phyloP scores from a whole-genome alignment of 2,888 invertebrate genomes.

The Drosophila phalerata region DNA sequence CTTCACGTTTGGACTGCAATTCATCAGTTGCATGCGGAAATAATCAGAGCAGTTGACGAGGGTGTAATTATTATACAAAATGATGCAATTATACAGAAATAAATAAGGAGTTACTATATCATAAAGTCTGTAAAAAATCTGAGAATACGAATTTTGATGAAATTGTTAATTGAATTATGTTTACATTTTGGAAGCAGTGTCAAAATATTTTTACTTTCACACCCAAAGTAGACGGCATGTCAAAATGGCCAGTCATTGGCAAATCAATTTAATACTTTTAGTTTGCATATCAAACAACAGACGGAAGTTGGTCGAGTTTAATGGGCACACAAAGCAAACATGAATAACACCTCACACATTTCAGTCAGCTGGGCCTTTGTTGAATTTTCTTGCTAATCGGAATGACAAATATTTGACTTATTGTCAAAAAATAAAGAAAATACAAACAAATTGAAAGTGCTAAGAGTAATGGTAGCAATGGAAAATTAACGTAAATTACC shows the following conservation, averaged over 20 bases:
- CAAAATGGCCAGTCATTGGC: conserved; percentile 5
- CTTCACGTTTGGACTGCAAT: conserved; percentile 38
- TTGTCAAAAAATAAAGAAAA: conserved; percentile 22
- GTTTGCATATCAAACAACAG: conserved; percentile 34
- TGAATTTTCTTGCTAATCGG: conserved; percentile 49
- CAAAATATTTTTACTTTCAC: conserved; percentile 16
- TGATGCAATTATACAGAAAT: neutral
- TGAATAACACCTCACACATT: conserved; percentile 15
- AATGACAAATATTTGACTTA: conserved; percentile 52
- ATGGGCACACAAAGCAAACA: conserved; percentile 28
- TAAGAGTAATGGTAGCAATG: conserved; percentile 57
- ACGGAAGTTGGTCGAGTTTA: conserved; percentile 27
- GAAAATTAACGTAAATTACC: conserved; percentile 27
- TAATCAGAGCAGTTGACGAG: conserved; percentile 54
- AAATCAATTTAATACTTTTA: conserved; percentile 10
- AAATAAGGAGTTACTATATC: neutral
- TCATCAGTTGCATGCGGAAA: conserved; percentile 67
- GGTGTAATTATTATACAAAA: conserved; percentile 31
- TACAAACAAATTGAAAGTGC: conserved; percentile 54
- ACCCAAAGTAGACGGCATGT: neutral
- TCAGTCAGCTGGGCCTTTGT: conserved; percentile 31
- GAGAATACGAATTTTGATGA: neutral
- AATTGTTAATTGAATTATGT: neutral
- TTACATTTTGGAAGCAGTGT: neutral
- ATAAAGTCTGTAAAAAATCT: neutral